These are phyloP conservation scores for Callipepla californica DNA, from an alignment of 2,113 vertebrate species.

Conservation along the genomic window DNA sequence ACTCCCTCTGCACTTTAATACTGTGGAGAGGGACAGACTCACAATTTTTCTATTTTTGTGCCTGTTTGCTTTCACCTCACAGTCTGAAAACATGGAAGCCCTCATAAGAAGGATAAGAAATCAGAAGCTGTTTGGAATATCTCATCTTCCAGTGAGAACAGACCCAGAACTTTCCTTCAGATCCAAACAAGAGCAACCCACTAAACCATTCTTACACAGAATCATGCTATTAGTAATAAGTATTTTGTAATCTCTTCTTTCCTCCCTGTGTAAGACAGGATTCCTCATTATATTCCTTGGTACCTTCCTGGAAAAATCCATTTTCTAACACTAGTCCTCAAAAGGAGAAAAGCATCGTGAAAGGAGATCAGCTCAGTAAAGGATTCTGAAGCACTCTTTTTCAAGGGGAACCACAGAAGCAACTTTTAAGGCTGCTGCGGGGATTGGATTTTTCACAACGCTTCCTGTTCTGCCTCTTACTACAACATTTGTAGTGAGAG, in stretches of 20 bases:
- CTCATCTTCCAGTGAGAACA: background rate
- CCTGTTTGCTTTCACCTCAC: background rate
- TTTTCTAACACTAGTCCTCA: background rate
- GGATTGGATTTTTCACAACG: background rate
- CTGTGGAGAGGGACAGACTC: background rate
- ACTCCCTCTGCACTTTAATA: background rate
- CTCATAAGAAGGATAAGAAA: background rate
- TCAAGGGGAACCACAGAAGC: background rate
- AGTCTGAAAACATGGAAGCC: background rate
- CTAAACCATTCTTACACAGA: background rate
- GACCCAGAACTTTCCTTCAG: background rate
- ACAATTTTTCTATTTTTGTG: background rate
- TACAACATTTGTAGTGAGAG: background rate
- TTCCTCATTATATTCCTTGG: background rate
- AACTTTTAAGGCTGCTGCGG: background rate
- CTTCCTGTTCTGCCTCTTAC: background rate
- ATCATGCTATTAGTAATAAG: background rate
- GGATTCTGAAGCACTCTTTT: slow-evolving; percentile 18
- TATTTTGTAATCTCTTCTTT: background rate
- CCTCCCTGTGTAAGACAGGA: background rate
- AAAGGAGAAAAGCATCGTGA: background rate
- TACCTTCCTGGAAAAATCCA: background rate
- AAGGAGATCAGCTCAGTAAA: slow-evolving; percentile 33
- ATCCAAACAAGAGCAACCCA: background rate
- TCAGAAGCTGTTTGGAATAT: background rate